phyloP scores from a whole-genome alignment of 2,797 vertebrate species.

The Phalloptychus januarius region DNA sequence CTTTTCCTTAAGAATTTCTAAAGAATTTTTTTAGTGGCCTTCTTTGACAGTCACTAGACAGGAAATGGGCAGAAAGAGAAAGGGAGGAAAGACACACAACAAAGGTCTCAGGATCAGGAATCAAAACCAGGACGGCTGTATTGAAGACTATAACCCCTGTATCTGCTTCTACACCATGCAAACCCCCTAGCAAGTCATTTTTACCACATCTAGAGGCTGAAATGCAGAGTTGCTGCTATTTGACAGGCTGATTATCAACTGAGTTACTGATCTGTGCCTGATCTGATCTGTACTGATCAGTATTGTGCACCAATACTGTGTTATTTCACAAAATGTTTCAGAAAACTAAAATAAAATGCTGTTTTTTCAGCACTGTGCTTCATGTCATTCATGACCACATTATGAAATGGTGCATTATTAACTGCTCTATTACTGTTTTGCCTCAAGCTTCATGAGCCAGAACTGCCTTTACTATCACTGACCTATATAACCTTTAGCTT shows the following conservation, averaged over 20 bases:
- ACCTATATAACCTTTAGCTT: slow-evolving; percentile 24
- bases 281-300: too few relatives aligned
- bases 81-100: too few relatives aligned
- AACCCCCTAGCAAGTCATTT: too few relatives aligned
- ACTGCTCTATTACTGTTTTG: slow-evolving; percentile 45
- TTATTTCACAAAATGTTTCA: slow-evolving; percentile 16
- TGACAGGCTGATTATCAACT: background rate
- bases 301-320: too few relatives aligned
- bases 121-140: background rate
- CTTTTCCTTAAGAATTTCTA: too few relatives aligned
- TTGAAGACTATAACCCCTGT: background rate
- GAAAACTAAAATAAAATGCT: slow-evolving; percentile 21
- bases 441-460: slow-evolving; percentile 21
- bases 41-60: too few relatives aligned
- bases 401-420: slow-evolving; percentile 76
- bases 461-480: slow-evolving; percentile 6
- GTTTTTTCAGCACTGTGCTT: slow-evolving; percentile 16
- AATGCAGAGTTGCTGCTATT: background rate
- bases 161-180: background rate
- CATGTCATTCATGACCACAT: slow-evolving; percentile 60
- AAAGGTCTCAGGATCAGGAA: background rate
- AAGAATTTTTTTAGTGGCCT: too few relatives aligned
- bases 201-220: background rate
- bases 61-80: too few relatives aligned
- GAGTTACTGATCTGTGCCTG: too few relatives aligned